Conservation (phyloP, 2,113 vertebrate species). For the Vimba vimba region DNA sequence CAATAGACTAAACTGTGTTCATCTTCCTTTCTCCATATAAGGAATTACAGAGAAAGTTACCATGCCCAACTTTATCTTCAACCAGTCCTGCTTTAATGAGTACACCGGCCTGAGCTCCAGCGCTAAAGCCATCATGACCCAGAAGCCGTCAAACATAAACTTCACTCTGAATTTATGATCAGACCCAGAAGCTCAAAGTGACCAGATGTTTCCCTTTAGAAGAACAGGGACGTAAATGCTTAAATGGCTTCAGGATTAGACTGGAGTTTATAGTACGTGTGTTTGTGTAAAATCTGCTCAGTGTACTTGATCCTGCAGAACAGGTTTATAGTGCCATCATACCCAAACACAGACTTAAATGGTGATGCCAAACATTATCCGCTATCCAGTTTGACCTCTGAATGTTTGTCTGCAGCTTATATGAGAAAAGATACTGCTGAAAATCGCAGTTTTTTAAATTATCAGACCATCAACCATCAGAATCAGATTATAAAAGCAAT, state of each 20-base stretch:
- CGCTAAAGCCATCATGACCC: constrained; percentile 20
- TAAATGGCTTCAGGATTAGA: constrained; percentile 28
- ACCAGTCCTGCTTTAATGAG: constrained; percentile 32
- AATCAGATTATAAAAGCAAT: not conserved
- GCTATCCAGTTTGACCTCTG: not conserved
- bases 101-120: constrained; percentile 23
- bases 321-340: constrained; percentile 22
- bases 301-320: constrained; percentile 23
- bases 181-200: constrained; percentile 35
- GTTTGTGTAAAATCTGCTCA: constrained; percentile 32
- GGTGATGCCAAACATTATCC: not conserved
- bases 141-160: constrained; percentile 19
- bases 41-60: constrained; percentile 5
- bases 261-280: constrained; percentile 10
- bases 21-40: constrained; percentile 14
- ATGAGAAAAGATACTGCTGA: not conserved
- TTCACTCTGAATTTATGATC: constrained; percentile 19
- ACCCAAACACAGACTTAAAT: constrained; percentile 15
- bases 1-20: not conserved
- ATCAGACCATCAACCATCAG: not conserved
- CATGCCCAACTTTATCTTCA: not conserved
- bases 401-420: not conserved
- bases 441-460: not conserved
- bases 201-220: constrained; percentile 48
- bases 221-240: constrained; percentile 16